phyloP scores from a whole-genome alignment of 2,888 invertebrate species.

The Eristalis pertinax region DNA sequence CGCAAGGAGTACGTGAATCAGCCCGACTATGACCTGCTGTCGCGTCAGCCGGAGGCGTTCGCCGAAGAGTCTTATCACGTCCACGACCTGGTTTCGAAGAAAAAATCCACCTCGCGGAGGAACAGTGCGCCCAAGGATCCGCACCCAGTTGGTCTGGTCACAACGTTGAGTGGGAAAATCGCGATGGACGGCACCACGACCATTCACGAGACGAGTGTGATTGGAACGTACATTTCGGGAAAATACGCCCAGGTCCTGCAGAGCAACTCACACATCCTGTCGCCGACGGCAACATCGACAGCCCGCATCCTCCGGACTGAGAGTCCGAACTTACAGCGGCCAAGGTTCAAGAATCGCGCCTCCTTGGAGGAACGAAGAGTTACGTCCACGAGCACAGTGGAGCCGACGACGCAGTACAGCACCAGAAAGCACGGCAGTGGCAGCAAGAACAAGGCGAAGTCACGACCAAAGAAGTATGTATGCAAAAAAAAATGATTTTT shows the following conservation, averaged over 20 bases:
- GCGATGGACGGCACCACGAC: constrained; percentile 92
- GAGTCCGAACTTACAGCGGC: constrained; percentile 76
- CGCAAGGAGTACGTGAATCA: constrained; percentile 89
- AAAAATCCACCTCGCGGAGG: constrained; percentile 78
- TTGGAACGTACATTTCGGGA: constrained; percentile 92
- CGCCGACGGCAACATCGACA: constrained; percentile 74
- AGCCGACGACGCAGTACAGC: constrained; percentile 74
- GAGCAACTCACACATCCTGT: constrained; percentile 88
- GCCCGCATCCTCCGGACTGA: constrained; percentile 88
- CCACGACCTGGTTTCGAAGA: constrained; percentile 84
- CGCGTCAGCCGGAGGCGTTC: constrained; percentile 91
- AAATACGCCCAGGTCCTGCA: constrained; percentile 94
- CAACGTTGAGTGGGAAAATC: constrained; percentile 91
- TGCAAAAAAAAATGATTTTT: neutral
- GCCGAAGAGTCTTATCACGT: constrained; percentile 93
- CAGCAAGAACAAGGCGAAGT: constrained; percentile 55
- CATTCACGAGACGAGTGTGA: constrained; percentile 93
- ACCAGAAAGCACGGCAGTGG: constrained; percentile 80
- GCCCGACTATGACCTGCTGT: constrained; percentile 92
- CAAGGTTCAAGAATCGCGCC: constrained; percentile 85
- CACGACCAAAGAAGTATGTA: constrained; percentile 49
- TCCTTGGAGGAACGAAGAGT: constrained; percentile 83
- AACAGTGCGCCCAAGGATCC: constrained; percentile 81
- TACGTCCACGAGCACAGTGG: constrained; percentile 78
- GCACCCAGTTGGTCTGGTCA: constrained; percentile 90